Evolutionary conservation across 2,113 vertebrate genomes (phyloP), one percentile per base, ranked within the genome.

Genomic region (Xenopus borealis): DNA sequence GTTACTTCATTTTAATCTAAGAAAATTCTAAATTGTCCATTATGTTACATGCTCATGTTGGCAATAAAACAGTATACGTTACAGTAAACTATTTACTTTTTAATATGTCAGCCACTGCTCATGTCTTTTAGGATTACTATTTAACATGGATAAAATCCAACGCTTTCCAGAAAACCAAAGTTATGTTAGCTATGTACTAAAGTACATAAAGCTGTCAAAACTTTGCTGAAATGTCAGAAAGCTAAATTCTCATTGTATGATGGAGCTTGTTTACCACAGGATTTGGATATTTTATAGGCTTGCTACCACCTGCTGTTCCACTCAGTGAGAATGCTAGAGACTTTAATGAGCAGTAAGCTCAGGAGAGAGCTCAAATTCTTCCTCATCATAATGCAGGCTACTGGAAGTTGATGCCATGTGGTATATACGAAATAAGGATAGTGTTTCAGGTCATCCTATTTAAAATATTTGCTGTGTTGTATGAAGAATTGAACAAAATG

Each of bases 171-270:
- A 63, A 69, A 77, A 77, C 61, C 66, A 77, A 77, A 77, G 74
- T 77, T 70, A 77, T 77, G 74, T 64, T 47, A 70, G 67, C 45
- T 77, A 70, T 77, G 74, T 77, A 64, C 61, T 69, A 69, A 77
- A 64, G 62, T 64, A 70, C 74, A 70, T 77, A 70, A 77, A 77
- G 47, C 66, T 77, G 74, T 64, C 74, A 77, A 55, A 63, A 63
- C 59, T 62, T 77, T 77, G 12, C 44, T 70, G 61, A 57, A 70
- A 70, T 44, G 27, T 14, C 14, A 50, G 20, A 61, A 67, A 75
- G 46, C 61, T 19, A 58, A 57, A 64, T 70, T 64, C 67, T 77
- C 61, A 68, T 66, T 55, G 47, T 77, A 40, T 30, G 50, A 69
- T 44, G 4, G 46, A 69, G 62, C 46, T 17, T 70, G 66, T 70